phyloP scores from a whole-genome alignment of 2,797 vertebrate genomes.

The Phylloscopus collybita region DNA sequence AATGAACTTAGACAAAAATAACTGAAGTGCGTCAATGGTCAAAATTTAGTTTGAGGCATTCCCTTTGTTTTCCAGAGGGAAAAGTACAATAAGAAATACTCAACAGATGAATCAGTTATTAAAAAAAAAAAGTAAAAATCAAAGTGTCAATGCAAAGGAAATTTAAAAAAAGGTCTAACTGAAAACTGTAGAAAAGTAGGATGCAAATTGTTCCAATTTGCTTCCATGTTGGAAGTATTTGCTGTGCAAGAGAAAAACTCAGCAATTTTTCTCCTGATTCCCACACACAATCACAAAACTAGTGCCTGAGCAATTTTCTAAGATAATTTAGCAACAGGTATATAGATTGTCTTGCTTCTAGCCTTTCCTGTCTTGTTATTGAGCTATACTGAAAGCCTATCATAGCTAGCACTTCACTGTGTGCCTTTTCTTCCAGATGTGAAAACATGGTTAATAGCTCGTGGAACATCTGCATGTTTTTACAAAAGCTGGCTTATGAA shows the following conservation, averaged over 20 bases:
- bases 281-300: neutral
- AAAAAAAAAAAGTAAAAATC: neutral
- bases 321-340: neutral
- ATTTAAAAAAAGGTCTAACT: neutral
- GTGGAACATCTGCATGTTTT: neutral
- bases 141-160: neutral
- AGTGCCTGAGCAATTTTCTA: constrained; percentile 11
- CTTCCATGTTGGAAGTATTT: neutral
- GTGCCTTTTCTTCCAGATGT: neutral
- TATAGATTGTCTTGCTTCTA: neutral
- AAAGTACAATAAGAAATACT: neutral
- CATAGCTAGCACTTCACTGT: neutral
- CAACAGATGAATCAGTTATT: neutral
- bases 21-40: neutral
- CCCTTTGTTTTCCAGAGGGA: neutral
- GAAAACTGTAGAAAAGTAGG: neutral
- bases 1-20: neutral
- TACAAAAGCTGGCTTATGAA: neutral
- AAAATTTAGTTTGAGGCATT: neutral
- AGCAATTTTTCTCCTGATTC: neutral
- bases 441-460: neutral
- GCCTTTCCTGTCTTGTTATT: neutral
- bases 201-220: neutral
- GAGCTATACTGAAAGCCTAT: neutral
- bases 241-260: neutral